Evolutionary conservation across 2,113 vertebrate genomes (phyloP).

Genomic region (Dipodomys ordii): DNA sequence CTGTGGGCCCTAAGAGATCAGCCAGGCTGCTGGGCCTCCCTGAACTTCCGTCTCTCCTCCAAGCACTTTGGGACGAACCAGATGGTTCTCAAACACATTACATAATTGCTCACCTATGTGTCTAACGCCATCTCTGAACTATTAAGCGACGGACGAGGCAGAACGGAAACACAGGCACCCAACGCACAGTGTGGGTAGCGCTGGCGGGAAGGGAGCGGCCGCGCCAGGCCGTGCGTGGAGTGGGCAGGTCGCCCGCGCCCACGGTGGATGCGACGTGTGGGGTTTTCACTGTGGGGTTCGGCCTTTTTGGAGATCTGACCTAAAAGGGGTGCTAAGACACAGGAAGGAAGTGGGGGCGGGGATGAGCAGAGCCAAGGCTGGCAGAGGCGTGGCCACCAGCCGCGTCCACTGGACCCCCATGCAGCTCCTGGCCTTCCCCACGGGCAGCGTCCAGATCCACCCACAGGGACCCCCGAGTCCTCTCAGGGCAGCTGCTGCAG

Average conservation of each 20-base stretch:
- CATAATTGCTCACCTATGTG: constrained; percentile 64
- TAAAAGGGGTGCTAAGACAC: neutral
- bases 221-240: neutral
- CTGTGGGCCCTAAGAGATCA: neutral
- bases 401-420: too few species aligned
- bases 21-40: neutral
- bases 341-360: neutral
- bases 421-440: too few species aligned
- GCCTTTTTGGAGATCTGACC: neutral
- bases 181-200: constrained; percentile 23
- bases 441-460: too few species aligned
- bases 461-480: neutral
- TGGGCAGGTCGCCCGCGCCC: too few species aligned
- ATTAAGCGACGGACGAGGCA: constrained; percentile 47
- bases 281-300: neutral
- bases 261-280: too few species aligned
- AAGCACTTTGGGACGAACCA: constrained; percentile 37
- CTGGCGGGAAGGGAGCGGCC: neutral
- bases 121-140: constrained; percentile 72
- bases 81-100: constrained; percentile 72
- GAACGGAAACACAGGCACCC: constrained; percentile 13
- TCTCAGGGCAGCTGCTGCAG: neutral
- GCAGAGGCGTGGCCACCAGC: neutral
- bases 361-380: too few species aligned
- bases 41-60: constrained; percentile 45